Evolutionary conservation across 2,888 invertebrate genomes (phyloP).

Genomic region (Stenotaenia linearis): DNA sequence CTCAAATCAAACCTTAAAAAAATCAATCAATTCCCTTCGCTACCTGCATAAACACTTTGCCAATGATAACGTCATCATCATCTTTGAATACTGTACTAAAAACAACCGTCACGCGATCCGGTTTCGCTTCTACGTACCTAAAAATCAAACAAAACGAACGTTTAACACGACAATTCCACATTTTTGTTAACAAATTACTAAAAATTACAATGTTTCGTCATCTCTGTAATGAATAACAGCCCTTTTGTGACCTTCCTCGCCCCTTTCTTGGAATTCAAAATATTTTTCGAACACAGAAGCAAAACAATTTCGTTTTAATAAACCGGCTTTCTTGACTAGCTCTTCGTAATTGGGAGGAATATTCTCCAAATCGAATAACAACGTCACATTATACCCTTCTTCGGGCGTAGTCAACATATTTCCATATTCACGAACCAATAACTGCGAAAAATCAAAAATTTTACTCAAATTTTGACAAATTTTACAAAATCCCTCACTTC

Average conservation of each 20-base stretch:
- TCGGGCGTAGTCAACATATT: conserved; percentile 74
- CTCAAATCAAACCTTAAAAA: not conserved
- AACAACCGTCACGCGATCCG: conserved; percentile 97
- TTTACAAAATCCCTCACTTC: conserved; percentile 52
- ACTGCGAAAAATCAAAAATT: conserved; percentile 43
- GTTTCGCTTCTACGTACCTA: conserved; percentile 96
- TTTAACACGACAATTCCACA: not conserved
- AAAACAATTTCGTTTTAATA: conserved; percentile 96
- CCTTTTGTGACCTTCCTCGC: conserved; percentile 80
- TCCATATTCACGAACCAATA: conserved; percentile 89
- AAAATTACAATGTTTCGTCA: conserved; percentile 88
- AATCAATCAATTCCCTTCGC: no score
- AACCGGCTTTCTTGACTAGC: conserved; percentile 83
- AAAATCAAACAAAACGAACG: conserved; percentile 29
- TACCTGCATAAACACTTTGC: conserved; percentile 96
- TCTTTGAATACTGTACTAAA: conserved; percentile 98
- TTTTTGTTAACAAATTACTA: not conserved
- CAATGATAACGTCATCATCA: conserved; percentile 96
- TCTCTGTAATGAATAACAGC: conserved; percentile 98
- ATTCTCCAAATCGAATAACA: conserved; percentile 85
- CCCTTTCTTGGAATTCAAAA: conserved; percentile 94
- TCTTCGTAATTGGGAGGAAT: conserved; percentile 85
- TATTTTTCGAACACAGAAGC: conserved; percentile 99
- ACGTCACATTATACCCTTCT: conserved; percentile 91
- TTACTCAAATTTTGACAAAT: not conserved